A percentile compares a stretch with the other conserved stretches of the same genome.
Conservation (phyloP, 2,797 vertebrate species). For the Intellagama lesueurii region DNA sequence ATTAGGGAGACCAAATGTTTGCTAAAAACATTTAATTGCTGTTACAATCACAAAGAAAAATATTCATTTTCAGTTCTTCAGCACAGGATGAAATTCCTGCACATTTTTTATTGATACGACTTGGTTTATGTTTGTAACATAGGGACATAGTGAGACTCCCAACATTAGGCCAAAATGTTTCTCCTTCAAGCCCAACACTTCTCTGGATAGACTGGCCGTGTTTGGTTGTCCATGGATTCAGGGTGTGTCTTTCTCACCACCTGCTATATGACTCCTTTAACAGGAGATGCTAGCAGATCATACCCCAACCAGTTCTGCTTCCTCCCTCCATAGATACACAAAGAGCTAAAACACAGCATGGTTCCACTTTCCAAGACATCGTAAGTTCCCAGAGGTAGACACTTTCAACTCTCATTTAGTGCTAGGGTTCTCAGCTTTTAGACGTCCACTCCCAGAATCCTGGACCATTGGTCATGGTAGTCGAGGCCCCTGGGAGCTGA, state of each 20-base stretch:
- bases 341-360: not conserved
- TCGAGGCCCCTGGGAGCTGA: too few species aligned
- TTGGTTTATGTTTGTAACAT: not conserved
- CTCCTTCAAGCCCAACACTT: not conserved
- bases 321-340: not conserved
- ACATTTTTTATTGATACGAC: not conserved
- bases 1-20: not conserved
- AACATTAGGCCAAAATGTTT: not conserved
- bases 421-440: too few species aligned
- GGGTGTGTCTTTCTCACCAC: too few species aligned
- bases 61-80: not conserved
- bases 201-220: not conserved
- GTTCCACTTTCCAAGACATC: not conserved
- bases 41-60: not conserved
- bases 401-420: too few species aligned
- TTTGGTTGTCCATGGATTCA: not conserved
- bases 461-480: too few species aligned
- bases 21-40: not conserved
- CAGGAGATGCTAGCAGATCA: not conserved
- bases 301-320: too few species aligned
- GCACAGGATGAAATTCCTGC: not conserved
- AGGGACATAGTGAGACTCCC: not conserved
- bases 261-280: not conserved
- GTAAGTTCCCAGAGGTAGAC: not conserved
- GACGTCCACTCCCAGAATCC: too few species aligned